Base-by-base conservation (phyloP, 2,888 invertebrate species). In the Myopa tessellatipennis region DNA sequence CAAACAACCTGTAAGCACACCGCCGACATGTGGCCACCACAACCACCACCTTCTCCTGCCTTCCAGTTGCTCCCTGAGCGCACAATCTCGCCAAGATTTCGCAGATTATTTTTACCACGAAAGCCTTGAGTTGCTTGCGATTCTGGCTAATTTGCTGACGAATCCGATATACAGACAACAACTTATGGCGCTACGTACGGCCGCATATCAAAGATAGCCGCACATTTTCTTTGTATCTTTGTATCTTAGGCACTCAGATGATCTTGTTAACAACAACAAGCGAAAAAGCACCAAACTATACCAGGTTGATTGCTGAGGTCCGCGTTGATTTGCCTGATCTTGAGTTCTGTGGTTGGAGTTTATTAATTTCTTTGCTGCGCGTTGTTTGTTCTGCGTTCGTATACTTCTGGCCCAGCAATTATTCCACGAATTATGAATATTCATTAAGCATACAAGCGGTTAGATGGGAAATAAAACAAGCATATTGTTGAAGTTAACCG, bases 361-460 rank as follows among this genome's bases (percentile, higher is more conserved):
- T 52, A 36, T 38, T 36, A 38, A 40, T 38, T 60, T n/a, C 45
- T 72, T 50, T 45, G 52, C 65, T 73, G 40, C 45, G 73, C 61
- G 26, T 26, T 26, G 36, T 61, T 50, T 61, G 36, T 18, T 61
- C 45, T 14, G 8, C 4, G 26, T 26, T 26, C 26, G 26, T 26
- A 26, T 26, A 26, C 63, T 38, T 34, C 65, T 70, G 45, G 18
- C 63, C 8, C 34, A 67, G 74, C 80, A 80, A 82, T 82, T 79
- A 81, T 82, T 82, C 82, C 81, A 79, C 80, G 82, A 82, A 82
- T 80, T 82, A 82, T 82, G 81, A 81, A 82, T 82, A 82, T 81
- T 81, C 81, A 82, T 81, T 74, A 50, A 34, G 40, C 63, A 63
- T 65, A 50, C n/a, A 34, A 60, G 8, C 72, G 38, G 8, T 58